Conservation (phyloP, 2,888 invertebrate species). For the Pollenia amentaria region DNA sequence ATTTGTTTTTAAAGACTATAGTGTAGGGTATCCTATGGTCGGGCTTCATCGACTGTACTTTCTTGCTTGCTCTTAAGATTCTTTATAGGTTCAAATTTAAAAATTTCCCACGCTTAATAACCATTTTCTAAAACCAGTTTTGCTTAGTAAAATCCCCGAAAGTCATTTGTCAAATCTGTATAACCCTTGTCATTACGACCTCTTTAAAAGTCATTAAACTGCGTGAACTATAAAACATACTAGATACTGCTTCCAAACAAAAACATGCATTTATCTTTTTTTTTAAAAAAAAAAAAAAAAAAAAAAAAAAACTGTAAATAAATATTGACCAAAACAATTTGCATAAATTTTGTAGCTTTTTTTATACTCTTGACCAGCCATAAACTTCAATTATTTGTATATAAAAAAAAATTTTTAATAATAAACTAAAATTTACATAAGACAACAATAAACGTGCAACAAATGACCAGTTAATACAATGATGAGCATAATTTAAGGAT, state of each 20-base stretch:
- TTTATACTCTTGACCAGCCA: constrained; percentile 16
- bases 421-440: not conserved
- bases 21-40: too few species aligned
- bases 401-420: not conserved
- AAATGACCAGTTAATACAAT: constrained; percentile 53
- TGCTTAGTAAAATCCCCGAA: not conserved
- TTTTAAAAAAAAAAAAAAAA: not conserved
- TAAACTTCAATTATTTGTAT: constrained; percentile 40
- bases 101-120: constrained; percentile 9
- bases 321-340: constrained; percentile 73
- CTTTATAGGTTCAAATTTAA: too few species aligned
- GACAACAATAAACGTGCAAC: constrained; percentile 11
- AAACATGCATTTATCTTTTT: not conserved
- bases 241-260: not conserved
- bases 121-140: constrained; percentile 29
- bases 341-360: constrained; percentile 52
- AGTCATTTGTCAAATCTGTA: not conserved
- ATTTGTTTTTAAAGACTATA: too few species aligned
- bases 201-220: constrained; percentile 42
- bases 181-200: not conserved
- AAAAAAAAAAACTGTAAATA: constrained; percentile 65
- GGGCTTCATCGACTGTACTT: too few species aligned
- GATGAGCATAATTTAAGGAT: constrained; percentile 46
- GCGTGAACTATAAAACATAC: not conserved
- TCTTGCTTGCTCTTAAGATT: too few species aligned